Evolutionary conservation across 2,113 vertebrate species (phyloP).

Genomic region (Alligator sinensis): DNA sequence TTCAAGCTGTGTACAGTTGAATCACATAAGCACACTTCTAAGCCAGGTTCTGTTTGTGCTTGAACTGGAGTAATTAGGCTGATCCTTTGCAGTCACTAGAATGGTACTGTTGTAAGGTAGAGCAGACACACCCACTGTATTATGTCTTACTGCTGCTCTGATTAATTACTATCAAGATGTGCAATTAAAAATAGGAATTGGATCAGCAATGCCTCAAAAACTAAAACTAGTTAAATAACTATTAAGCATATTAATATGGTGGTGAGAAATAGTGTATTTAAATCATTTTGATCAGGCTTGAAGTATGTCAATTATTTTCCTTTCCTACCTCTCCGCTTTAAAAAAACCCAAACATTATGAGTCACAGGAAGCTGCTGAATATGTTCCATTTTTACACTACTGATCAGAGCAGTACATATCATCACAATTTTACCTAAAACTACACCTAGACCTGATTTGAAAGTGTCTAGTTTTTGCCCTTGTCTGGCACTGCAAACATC

Average conservation of each 20-base stretch:
- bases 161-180: not conserved
- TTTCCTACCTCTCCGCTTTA: not conserved
- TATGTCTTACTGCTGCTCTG: slow-evolving; percentile 7
- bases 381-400: not conserved
- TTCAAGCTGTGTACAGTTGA: not conserved
- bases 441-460: not conserved
- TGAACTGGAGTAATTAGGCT: not conserved
- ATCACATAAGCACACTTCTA: not conserved
- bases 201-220: slow-evolving; percentile 14
- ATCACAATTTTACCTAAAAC: not conserved
- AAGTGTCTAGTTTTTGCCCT: not conserved
- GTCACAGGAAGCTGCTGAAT: slow-evolving; percentile 20
- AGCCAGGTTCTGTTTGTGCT: not conserved
- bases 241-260: not conserved
- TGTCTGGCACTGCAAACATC: not conserved
- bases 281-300: not conserved
- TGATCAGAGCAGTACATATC: not conserved
- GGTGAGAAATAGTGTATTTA: slow-evolving; percentile 14
- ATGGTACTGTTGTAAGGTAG: not conserved
- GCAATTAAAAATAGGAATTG: not conserved
- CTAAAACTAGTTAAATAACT: slow-evolving; percentile 57
- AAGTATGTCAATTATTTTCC: not conserved
- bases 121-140: not conserved
- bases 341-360: not conserved
- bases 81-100: not conserved